A percentile compares a stretch with the other conserved stretches of the same genome.
Conservation (phyloP, 2,888 invertebrate genomes). For the Lypha dubia region DNA sequence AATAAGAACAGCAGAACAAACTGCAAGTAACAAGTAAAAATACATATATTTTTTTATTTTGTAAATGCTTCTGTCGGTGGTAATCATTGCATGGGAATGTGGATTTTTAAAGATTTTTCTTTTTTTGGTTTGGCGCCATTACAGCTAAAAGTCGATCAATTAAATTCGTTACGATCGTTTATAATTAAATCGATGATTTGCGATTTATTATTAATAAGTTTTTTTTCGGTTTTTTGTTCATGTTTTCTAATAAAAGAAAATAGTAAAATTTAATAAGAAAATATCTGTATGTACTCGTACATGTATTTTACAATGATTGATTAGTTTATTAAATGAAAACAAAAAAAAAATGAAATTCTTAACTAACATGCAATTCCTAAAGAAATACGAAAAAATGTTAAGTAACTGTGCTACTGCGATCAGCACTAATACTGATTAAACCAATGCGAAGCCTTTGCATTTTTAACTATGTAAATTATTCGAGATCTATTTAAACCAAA, state of each 20-base stretch:
- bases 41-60: constrained; percentile 44
- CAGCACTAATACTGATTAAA: neutral
- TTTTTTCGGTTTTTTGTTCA: neutral
- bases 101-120: neutral
- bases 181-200: constrained; percentile 81
- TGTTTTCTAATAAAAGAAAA: constrained; percentile 22
- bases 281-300: too few species aligned
- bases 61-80: constrained; percentile 67
- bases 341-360: constrained; percentile 15
- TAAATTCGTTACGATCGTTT: constrained; percentile 82
- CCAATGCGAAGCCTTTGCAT: too few species aligned
- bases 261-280: constrained; percentile 8
- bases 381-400: neutral
- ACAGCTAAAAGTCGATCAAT: constrained; percentile 78
- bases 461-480: too few species aligned
- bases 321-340: constrained; percentile 51
- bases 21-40: constrained; percentile 10
- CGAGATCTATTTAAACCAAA: too few species aligned
- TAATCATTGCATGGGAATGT: constrained; percentile 20
- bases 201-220: constrained; percentile 73
- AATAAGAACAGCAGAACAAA: constrained; percentile 11
- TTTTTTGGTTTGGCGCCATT: constrained; percentile 60
- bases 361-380: constrained; percentile 15
- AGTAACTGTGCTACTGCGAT: neutral
- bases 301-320: constrained; percentile 61